Base-by-base conservation (phyloP, 2,888 invertebrate genomes). In the Plagodis dolabraria region DNA sequence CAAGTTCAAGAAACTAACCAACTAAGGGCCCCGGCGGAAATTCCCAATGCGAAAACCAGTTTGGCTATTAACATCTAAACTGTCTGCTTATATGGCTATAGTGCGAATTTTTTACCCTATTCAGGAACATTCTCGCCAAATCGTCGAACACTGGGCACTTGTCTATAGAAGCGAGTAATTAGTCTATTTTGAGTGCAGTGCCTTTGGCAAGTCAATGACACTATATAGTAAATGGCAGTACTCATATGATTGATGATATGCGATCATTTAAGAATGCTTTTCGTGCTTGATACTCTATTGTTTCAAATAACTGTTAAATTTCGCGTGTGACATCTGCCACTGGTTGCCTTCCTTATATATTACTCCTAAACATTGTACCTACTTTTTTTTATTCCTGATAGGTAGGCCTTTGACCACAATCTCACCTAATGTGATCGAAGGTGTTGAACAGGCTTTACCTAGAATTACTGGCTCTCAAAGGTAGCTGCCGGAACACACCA, bases 41-140 rank as follows among this genome's bases (percentile, higher is more conserved):
- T 64, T 60, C 57, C 64, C 53, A 64, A 68, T 64, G 53, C 47
- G 47, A 45, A 57, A 63, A 68, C 68, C 57, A 12, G 65, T 68
- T 57, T 45, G 11, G 11, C 7, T 44, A 62, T 43, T 56, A 58
- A 45, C 55, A 56, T 53, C 53, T 52, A 47, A 60, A 48, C n/a
- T 44, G 51, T 7, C 10, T 40, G n/a, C 44, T 45, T 7, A 44
- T 45, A 63, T 52, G 64, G 63, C 52, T 64, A 55, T 46, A 43
- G 53, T 48, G 52, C 55, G 51, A 60, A 51, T 60, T 65, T 63
- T 62, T 64, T 60, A 47, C 52, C 52, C 57, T 47, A 44, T 47
- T 57, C 61, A 47, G 46, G 59, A 64, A 47, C 43, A 46, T 47
- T 54, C 33, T 46, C 34, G 47, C 10, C 33, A 35, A 52, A 53